Evolutionary conservation across 2,888 invertebrate species (phyloP), one percentile per base, ranked within the genome.

Genomic region (Pseudoips prasinana): DNA sequence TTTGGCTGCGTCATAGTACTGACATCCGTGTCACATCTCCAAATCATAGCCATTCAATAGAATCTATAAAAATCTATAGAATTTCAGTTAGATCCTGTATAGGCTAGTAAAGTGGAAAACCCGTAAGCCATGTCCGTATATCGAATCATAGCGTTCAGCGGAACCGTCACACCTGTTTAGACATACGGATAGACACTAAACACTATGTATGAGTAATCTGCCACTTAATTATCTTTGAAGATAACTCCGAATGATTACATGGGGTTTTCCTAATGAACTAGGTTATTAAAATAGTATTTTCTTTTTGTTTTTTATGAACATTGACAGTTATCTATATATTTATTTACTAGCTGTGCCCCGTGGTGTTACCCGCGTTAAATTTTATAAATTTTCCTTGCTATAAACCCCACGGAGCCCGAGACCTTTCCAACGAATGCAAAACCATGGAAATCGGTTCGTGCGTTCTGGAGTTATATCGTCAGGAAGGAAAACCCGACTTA

Each of bases 191-290:
- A 29, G 18, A 2, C 7, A 18, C 37, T 11, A 19, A 24, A 22
- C 19, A 34, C 38, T 31, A 38, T 29, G 31, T 27, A 34, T 48
- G 37, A 46, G 18, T 41, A 51, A 40, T 20, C 24, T 10, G 10
- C 27, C 32, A 32, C 14, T 23, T 24, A 7, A 14, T 14, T 14
- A 14, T 3, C 2, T 14, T 3, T 3, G 14, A 3, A 14, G n/a
- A 33, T 22, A 33, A 39, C 39, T 33, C 30, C 9, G 22, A 25
- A 22, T 51, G 36, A 46, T 51, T 41, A 28, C 32, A 37, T 34
- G 8, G 52, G 48, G 28, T 33, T 46, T 50, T 17, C 27, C 31
- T 29, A 26, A 24, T 50, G 42, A 39, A 39, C 33, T 52, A 37
- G 39, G 10, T 37, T 29, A 46, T 33, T 25, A 22, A 8, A 2